Evolutionary conservation across 2,797 vertebrate genomes (phyloP).

Genomic region (Margarornis squamiger): DNA sequence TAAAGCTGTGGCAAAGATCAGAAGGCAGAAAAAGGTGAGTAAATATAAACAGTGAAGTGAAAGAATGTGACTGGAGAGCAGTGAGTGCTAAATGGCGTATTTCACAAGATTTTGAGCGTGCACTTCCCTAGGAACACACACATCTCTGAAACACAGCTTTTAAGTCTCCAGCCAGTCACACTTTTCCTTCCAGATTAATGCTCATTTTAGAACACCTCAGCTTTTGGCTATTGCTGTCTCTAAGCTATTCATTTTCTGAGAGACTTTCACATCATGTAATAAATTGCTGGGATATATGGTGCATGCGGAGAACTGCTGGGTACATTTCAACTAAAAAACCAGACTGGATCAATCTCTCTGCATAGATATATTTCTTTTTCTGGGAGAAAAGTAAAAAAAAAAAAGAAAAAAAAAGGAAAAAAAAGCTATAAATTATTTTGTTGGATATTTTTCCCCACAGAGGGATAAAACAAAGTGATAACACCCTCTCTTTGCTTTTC

Average conservation of each 20-base stretch:
- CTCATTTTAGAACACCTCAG: background rate
- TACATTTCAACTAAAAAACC: background rate
- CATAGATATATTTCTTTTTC: background rate
- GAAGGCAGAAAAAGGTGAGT: constrained; percentile 3
- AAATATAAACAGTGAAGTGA: constrained; percentile 26
- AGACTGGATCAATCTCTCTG: background rate
- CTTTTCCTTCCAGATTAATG: background rate
- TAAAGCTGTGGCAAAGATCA: background rate
- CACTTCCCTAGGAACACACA: background rate
- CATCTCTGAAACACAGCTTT: background rate
- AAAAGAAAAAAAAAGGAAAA: background rate
- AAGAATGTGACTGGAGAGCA: background rate
- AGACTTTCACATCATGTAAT: constrained; percentile 21
- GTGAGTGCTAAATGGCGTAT: background rate
- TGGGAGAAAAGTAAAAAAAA: too few relatives aligned
- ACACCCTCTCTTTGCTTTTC: background rate
- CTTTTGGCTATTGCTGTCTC: background rate
- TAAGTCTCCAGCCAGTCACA: background rate
- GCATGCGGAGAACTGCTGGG: background rate
- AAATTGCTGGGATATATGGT: constrained; percentile 24
- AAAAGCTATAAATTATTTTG: background rate
- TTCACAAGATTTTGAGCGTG: background rate
- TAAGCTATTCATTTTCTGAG: constrained; percentile 34
- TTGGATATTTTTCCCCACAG: accelerated
- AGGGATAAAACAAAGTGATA: background rate